These are phyloP conservation scores for Matsumyia berberina DNA, from an alignment of 2,888 invertebrate species.

Conservation along the genomic window DNA sequence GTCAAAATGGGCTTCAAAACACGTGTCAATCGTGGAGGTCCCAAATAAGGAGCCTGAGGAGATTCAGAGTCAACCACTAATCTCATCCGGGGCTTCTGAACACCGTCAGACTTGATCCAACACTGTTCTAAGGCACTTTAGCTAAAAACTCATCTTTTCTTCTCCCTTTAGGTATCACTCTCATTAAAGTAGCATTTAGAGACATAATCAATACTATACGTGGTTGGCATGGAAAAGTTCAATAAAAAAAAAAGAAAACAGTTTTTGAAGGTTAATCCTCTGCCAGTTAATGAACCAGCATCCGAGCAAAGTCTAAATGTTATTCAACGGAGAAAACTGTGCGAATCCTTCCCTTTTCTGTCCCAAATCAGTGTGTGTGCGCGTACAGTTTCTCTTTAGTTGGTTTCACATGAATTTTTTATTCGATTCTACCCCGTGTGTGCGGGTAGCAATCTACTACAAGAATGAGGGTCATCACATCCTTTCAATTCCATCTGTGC, in stretches of 20 bases:
- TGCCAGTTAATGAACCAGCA: neutral
- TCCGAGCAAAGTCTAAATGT: conserved; percentile 23
- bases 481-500: conserved; percentile 3
- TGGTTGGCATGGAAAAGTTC: neutral
- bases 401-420: neutral
- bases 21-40: too few species aligned
- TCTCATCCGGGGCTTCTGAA: too few species aligned
- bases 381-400: neutral
- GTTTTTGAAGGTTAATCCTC: neutral
- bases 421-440: conserved; percentile 3
- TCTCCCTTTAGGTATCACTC: too few species aligned
- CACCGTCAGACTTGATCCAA: too few species aligned
- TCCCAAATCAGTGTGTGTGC: neutral
- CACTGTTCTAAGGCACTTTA: too few species aligned
- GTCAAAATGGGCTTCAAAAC: too few species aligned
- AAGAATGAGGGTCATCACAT: conserved; percentile 52
- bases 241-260: neutral
- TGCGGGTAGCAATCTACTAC: conserved; percentile 45
- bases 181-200: too few species aligned
- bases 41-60: too few species aligned
- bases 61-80: too few species aligned
- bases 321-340: conserved; percentile 11
- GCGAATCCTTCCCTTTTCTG: conserved; percentile 7
- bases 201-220: neutral
- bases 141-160: too few species aligned